A percentile compares a stretch with the other conserved stretches of the same genome.
These are phyloP conservation scores for Itoplectis maculator DNA, from an alignment of 2,888 invertebrate species.

Conservation along the genomic window DNA sequence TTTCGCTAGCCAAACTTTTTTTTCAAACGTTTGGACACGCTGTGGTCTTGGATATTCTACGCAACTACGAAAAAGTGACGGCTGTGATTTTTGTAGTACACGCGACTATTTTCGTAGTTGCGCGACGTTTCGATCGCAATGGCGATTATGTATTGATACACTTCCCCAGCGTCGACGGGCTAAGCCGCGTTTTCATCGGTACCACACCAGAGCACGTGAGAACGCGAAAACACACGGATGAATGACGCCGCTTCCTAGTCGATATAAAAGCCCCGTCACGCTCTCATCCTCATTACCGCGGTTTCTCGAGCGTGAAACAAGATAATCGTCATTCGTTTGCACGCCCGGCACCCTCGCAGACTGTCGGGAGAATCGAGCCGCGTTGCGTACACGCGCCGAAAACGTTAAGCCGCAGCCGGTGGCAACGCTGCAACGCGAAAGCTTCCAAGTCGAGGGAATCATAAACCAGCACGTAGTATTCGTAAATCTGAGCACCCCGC, in stretches of 20 bases:
- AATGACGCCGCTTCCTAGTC: conserved; percentile 5
- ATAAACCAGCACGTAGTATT: conserved; percentile 51
- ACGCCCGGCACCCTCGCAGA: conserved; percentile 9
- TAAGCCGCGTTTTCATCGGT: too few species aligned
- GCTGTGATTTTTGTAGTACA: too few species aligned
- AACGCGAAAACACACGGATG: conserved; percentile 28
- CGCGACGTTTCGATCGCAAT: too few species aligned
- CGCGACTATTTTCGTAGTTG: too few species aligned
- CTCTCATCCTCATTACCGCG: conserved; percentile 48
- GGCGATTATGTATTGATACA: too few species aligned
- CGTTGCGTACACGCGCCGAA: neutral
- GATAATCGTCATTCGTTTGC: conserved; percentile 75
- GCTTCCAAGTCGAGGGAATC: conserved; percentile 33
- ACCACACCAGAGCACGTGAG: conserved; percentile 27
- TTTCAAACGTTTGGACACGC: too few species aligned
- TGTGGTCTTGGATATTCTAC: too few species aligned
- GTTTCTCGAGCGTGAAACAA: conserved; percentile 73
- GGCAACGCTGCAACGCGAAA: conserved; percentile 2
- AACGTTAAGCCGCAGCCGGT: neutral
- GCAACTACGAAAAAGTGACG: too few species aligned
- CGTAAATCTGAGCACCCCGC: conserved; percentile 43
- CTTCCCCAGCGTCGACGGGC: too few species aligned
- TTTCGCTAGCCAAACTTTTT: too few species aligned
- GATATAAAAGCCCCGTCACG: conserved; percentile 24
- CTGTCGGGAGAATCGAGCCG: neutral